Base-by-base conservation (phyloP, 2,797 vertebrate genomes). In the Lateolabrax maculatus region DNA sequence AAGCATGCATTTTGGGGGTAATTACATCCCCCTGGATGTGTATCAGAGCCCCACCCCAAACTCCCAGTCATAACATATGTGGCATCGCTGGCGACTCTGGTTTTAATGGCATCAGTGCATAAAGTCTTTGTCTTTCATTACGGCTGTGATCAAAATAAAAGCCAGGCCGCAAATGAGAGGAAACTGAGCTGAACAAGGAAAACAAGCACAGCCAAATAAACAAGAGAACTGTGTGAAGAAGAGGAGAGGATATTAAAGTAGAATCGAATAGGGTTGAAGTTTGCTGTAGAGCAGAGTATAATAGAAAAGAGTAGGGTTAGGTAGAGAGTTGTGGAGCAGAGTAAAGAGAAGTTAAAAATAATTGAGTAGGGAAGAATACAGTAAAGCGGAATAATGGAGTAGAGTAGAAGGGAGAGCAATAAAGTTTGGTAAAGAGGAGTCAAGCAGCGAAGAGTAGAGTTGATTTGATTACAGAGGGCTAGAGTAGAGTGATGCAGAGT, bases 41-140 rank as follows among this genome's bases (percentile, higher is more conserved):
- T 71, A 75, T 84, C 77, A 74, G 53, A 72, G 80, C 52, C 46
- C 82, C 82, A 51, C 83, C 84, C 71, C 48, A 39, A 60, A 64
- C 56, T 48, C 70, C 64, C 70, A 89, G 86, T 77, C 90, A 88
- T 87, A 91, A 91, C 91, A 90, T 81, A 83, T 84, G 87, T 82
- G 89, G 81, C 79, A 79, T 79, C 80, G 62, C 41, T 77, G 87
- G 89, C 68, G 81, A 88, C 87, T 87, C 81, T 81, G 84, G 81
- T 79, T 84, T 19, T 64, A 84, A 87, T 76, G 86, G 80, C 81
- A 88, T 89, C 84, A 85, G 78, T 41, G 87, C 71, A 79, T 75
- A 72, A 75, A 83, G 74, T 49, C 83, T 77, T 86, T 67, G 71
- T 80, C 87, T 91, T 74, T 89, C 80, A 88, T 90, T 91, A 86